A percentile compares a stretch with the other conserved stretches of the same genome.
Evolutionary conservation across 2,797 vertebrate species (phyloP).

Genomic region (Lepus oiostolus): DNA sequence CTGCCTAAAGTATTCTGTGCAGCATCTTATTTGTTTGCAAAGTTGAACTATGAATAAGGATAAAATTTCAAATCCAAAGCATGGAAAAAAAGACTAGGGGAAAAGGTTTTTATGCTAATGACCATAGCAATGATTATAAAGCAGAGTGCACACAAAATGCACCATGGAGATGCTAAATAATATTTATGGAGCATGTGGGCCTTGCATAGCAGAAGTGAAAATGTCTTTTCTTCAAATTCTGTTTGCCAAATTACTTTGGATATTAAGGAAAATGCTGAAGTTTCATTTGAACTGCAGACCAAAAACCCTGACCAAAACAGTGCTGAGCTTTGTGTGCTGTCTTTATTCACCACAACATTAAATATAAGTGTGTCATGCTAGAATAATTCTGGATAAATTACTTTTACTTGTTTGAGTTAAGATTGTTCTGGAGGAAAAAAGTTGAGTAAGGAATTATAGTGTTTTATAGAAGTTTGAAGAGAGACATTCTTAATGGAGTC

Average conservation of each 20-base stretch:
- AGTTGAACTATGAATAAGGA: slow-evolving; percentile 72
- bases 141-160: slow-evolving; percentile 46
- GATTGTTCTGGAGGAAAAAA: not conserved
- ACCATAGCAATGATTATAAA: slow-evolving; percentile 68
- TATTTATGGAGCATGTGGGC: slow-evolving; percentile 72
- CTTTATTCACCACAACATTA: slow-evolving; percentile 45
- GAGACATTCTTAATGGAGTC: slow-evolving; percentile 6
- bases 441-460: not conserved
- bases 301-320: slow-evolving; percentile 61
- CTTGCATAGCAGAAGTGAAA: slow-evolving; percentile 68
- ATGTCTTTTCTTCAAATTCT: slow-evolving; percentile 73
- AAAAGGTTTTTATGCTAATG: slow-evolving; percentile 78
- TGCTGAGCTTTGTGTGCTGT: slow-evolving; percentile 52
- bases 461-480: slow-evolving; percentile 54
- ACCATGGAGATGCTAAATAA: slow-evolving; percentile 73
- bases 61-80: slow-evolving; percentile 73
- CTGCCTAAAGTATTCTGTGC: slow-evolving; percentile 52
- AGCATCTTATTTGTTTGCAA: slow-evolving; percentile 67
- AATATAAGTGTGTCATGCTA: slow-evolving; percentile 61
- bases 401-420: slow-evolving; percentile 62
- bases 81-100: slow-evolving; percentile 48
- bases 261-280: slow-evolving; percentile 75
- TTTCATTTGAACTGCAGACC: slow-evolving; percentile 68
- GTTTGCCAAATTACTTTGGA: slow-evolving; percentile 76
- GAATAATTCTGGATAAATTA: slow-evolving; percentile 65